Evolutionary conservation across 2,888 invertebrate species (phyloP), one percentile per base, ranked within the genome.

Genomic region (Strigamia transsilvanica): DNA sequence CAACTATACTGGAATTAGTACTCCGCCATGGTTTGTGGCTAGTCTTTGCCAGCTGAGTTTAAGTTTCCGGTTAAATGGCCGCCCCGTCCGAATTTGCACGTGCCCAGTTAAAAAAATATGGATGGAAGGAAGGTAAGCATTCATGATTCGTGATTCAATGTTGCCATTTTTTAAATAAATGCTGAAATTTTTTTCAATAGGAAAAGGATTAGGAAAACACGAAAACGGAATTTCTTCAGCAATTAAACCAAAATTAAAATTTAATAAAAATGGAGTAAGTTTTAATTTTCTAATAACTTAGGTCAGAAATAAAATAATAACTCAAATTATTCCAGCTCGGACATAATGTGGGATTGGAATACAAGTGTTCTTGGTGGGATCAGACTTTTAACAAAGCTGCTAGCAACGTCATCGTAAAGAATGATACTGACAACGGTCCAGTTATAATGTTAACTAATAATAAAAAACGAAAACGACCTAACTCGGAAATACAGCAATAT

Each of bases 241-340:
- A n/a, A 42, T 79, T 18, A 79, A 79, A 79, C 79, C 79, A 79
- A 79, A 79, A 79, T 41, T 79, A 79, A 79, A 79, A 18, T 79
- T 79, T 79, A 18, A 79, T 10, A 79, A 38, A 7, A n/a, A 79
- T 79, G 79, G 79, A 79, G 79, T 79, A 12, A 79, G 38, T 41
- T 79, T n/a, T 13, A 3, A 42, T 41, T 79, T 38, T 38, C 27
- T 2, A 27, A 27, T 27, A 27, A 27, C 27, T 27, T 27, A 27
- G 27, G 3, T 2, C 1, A 27, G 27, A 27, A 27, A 27, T 38
- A 6, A n/a, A n/a, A 34, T 38, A 6, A 2, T 38, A 38, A 38
- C 38, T 0, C 38, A 38, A 38, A 38, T 38, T 38, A 38, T 38
- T 38, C 15, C 13, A 79, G 79, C 15, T 79, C 9, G 79, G 79